phyloP scores from a whole-genome alignment of 2,113 vertebrate species.

The Tenebrosternarchus preto region DNA sequence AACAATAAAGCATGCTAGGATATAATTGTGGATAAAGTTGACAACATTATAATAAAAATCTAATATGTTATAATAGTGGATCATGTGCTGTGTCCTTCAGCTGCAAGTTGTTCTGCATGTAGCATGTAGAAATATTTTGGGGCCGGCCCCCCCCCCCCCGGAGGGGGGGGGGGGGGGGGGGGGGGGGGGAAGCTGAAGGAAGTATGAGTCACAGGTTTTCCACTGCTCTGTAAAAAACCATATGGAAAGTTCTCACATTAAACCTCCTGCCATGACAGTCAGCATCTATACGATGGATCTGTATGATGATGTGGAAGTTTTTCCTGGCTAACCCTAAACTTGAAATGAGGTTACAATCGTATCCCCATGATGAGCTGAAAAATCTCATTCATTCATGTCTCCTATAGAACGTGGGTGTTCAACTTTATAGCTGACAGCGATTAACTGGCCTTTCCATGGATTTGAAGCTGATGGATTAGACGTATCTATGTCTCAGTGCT shows the following conservation, averaged over 20 bases:
- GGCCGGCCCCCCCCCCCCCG: too few species aligned
- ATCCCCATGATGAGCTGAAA: neutral
- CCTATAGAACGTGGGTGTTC: conserved; percentile 19
- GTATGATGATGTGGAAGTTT: conserved; percentile 11
- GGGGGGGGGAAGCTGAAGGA: conserved; percentile 24
- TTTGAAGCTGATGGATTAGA: conserved; percentile 58
- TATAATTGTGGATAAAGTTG: too few species aligned
- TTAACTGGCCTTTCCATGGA: conserved; percentile 29
- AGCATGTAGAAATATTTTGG: too few species aligned
- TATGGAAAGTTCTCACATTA: conserved; percentile 8
- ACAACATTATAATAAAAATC: too few species aligned
- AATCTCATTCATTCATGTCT: neutral
- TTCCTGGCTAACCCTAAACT: conserved; percentile 13
- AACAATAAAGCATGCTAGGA: too few species aligned
- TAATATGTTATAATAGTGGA: too few species aligned
- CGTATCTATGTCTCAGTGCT: conserved; percentile 48
- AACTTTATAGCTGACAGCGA: conserved; percentile 34
- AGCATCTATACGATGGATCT: neutral
- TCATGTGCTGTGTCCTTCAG: too few species aligned
- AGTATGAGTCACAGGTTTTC: conserved; percentile 27
- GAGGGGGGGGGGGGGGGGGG: too few species aligned
- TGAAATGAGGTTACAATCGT: conserved; percentile 12
- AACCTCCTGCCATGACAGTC: conserved; percentile 13
- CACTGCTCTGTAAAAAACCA: conserved; percentile 29
- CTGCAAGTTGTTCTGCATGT: too few species aligned